phyloP scores from a whole-genome alignment of 2,113 vertebrate species.

The Archocentrus centrarchus region DNA sequence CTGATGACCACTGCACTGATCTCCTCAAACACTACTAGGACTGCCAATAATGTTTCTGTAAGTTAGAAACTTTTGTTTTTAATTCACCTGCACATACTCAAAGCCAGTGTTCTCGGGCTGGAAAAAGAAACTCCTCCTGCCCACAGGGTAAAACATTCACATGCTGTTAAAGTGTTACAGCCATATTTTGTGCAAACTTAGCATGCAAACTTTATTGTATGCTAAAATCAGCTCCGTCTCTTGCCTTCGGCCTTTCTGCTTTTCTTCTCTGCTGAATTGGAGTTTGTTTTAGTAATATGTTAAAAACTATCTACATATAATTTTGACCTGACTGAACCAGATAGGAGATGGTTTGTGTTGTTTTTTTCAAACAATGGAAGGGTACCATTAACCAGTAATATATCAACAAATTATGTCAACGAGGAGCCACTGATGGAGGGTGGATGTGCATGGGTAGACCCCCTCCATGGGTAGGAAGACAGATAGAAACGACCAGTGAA shows the following conservation, averaged over 20 bases:
- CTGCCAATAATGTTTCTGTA: neutral
- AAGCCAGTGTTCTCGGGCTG: neutral
- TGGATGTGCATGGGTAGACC: neutral
- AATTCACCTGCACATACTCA: neutral
- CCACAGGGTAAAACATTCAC: neutral
- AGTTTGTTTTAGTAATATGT: neutral
- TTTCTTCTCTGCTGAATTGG: neutral
- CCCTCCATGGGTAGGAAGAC: neutral
- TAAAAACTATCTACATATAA: neutral
- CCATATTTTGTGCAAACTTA: neutral
- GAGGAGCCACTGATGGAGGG: constrained; percentile 9
- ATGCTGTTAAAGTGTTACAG: neutral
- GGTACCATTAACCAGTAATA: neutral
- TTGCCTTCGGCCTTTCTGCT: neutral
- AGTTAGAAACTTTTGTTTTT: neutral
- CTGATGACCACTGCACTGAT: neutral
- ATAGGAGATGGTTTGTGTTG: constrained; percentile 14
- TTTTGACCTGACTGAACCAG: constrained; percentile 36
- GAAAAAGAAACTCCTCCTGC: neutral
- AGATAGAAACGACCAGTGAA: neutral
- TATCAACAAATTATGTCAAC: constrained; percentile 18
- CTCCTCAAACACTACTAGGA: neutral
- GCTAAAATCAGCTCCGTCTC: neutral
- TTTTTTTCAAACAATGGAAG: neutral
- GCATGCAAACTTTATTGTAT: neutral